These are phyloP conservation scores for Seriola rivoliana DNA, from an alignment of 2,113 vertebrate genomes.

Conservation along the genomic window DNA sequence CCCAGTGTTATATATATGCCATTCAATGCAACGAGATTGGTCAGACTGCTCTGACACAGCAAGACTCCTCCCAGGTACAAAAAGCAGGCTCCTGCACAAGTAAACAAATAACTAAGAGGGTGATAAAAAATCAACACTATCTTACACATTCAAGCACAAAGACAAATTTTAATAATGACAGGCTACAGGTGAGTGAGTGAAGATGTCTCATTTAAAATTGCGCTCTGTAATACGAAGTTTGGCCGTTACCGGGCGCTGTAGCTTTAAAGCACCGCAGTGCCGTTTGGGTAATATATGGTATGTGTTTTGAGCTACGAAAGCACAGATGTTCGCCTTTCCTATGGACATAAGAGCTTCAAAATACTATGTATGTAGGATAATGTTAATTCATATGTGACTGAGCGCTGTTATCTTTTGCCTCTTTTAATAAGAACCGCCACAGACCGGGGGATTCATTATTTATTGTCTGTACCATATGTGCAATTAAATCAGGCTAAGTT, in stretches of 20 bases:
- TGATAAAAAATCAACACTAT: neutral
- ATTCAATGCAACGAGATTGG: rapidly evolving
- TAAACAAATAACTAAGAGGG: neutral
- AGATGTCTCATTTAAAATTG: neutral
- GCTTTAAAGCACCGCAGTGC: conserved; percentile 45
- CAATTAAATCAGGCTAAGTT: conserved; percentile 41
- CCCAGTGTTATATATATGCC: too few relatives aligned
- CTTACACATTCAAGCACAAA: neutral
- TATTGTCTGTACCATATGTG: neutral
- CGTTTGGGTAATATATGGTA: conserved; percentile 52
- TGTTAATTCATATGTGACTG: neutral
- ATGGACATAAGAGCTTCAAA: neutral
- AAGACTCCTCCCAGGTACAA: conserved; percentile 50
- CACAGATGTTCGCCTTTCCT: conserved; percentile 29
- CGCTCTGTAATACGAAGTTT: neutral
- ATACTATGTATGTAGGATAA: neutral
- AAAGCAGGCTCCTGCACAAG: neutral
- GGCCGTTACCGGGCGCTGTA: conserved; percentile 49
- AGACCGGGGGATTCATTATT: neutral
- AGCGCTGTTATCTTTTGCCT: neutral
- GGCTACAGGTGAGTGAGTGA: neutral
- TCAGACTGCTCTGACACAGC: neutral
- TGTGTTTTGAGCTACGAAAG: conserved; percentile 53
- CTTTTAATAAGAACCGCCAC: neutral
- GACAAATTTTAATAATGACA: neutral